phyloP scores from a whole-genome alignment of 2,797 vertebrate species.

The Sandelia bainsii region DNA sequence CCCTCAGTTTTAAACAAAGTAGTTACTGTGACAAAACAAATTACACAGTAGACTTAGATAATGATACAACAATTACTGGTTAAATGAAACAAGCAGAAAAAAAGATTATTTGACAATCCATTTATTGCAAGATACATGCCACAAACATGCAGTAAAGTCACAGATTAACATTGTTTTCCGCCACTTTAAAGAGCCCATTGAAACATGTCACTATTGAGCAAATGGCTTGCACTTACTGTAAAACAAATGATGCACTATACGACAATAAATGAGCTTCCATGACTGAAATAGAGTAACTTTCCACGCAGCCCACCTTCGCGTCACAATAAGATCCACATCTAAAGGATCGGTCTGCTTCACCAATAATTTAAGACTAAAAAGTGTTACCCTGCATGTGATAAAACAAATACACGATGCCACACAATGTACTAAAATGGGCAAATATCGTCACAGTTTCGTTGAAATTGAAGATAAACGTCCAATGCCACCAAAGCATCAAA shows the following conservation, averaged over 20 bases:
- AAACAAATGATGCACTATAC: conserved; percentile 68
- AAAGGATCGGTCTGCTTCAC: conserved; percentile 44
- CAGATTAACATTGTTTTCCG: conserved; percentile 89
- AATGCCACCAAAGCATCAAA: conserved; percentile 69
- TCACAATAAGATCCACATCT: conserved; percentile 60
- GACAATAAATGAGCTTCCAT: conserved; percentile 80
- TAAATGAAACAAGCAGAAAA: conserved; percentile 31
- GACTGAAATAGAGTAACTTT: conserved; percentile 74
- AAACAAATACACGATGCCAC: conserved; percentile 76
- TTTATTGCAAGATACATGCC: conserved; percentile 99
- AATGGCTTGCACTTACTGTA: conserved; percentile 55
- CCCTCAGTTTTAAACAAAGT: not conserved
- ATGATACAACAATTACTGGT: not conserved
- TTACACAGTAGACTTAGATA: not conserved
- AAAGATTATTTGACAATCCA: conserved; percentile 78
- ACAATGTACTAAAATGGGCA: conserved; percentile 65
- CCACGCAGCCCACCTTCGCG: conserved; percentile 75
- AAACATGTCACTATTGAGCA: conserved; percentile 77
- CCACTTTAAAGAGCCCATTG: conserved; percentile 85
- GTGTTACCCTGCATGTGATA: conserved; percentile 80
- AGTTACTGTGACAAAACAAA: not conserved
- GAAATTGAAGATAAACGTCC: conserved; percentile 75
- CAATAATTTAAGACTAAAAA: conserved; percentile 83
- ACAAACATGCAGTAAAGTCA: conserved; percentile 96
- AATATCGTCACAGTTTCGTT: conserved; percentile 81